Evolutionary conservation across 2,113 vertebrate genomes (phyloP), one percentile per base, ranked within the genome.

Genomic region (Vidua macroura): DNA sequence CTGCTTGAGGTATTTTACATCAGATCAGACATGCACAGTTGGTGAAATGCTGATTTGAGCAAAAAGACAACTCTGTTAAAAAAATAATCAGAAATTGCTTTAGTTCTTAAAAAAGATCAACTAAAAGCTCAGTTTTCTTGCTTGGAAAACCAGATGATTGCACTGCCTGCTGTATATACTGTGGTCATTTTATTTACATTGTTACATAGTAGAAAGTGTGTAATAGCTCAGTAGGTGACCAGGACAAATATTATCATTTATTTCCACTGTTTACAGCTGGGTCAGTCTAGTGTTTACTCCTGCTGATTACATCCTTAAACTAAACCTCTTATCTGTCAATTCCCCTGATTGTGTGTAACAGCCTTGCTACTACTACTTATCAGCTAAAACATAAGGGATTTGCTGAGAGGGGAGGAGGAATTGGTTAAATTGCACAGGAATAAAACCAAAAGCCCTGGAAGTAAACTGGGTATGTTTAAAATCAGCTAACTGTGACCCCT

Each of bases 191-290:
- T 94, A 87, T 96, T 95, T 94, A 86, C 93, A 74, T 89, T 87
- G 92, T 18, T 79, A 53, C 74, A 41, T 70, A 74, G 88, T 67
- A 78, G 58, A 94, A 95, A 92, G 93, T 80, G 83, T 93, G 83
- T 94, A 92, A 96, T 92, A 95, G 86, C 91, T 93, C 86, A 62
- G 86, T 82, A 91, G 93, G 92, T 96, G 92, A 94, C 92, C 93
- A 96, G 88, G 93, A 94, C 93, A 97, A 97, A 97, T 96, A 96
- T 88, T 95, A 90, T 82, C 85, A 87, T 95, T 92, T 95, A 94
- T 96, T 95, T 90, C 72, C 69, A 90, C 92, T 97, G 93, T 95
- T 96, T 96, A 95, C 96, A 92, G 76, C 93, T 84, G 86, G 88
- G 92, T 93, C 92, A 95, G 86, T 86, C 59, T 82, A 93, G 90